Conservation (phyloP, 2,113 vertebrate genomes). For the Pachyramphus minor region DNA sequence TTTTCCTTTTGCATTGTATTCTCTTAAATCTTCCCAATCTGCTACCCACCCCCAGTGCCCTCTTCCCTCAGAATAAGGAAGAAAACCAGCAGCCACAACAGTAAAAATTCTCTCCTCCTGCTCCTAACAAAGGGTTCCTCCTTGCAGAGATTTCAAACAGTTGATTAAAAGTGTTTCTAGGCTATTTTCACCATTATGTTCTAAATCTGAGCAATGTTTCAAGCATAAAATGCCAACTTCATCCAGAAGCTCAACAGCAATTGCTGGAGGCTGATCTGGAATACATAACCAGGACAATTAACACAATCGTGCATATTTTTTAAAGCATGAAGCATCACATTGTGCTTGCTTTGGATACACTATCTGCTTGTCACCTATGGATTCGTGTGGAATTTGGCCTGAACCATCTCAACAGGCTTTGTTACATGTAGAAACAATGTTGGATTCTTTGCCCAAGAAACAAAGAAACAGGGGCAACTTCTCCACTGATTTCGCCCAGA, state of each 20-base stretch:
- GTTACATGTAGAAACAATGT: background rate
- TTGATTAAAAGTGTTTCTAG: background rate
- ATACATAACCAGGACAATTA: constrained; percentile 49
- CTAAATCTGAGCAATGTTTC: constrained; percentile 42
- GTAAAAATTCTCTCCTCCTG: background rate
- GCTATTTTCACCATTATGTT: constrained; percentile 32
- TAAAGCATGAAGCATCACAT: background rate
- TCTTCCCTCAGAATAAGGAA: background rate
- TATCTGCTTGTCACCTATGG: background rate
- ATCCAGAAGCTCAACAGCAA: constrained; percentile 59
- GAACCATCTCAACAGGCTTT: background rate
- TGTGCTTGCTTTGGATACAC: background rate
- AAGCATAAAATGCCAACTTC: constrained; percentile 47
- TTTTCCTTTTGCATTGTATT: constrained; percentile 45
- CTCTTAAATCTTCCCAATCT: background rate
- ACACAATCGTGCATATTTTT: background rate
- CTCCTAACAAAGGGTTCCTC: background rate
- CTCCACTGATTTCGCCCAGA: background rate
- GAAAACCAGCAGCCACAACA: background rate
- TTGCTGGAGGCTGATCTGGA: constrained; percentile 59
- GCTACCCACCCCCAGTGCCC: background rate
- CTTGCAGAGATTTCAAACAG: background rate
- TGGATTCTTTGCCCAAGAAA: background rate
- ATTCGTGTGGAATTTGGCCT: background rate
- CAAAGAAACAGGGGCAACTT: background rate